Evolutionary conservation across 1,140 invertebrate genomes (phyloP).

Genomic region (Medauroidea extradentata): DNA sequence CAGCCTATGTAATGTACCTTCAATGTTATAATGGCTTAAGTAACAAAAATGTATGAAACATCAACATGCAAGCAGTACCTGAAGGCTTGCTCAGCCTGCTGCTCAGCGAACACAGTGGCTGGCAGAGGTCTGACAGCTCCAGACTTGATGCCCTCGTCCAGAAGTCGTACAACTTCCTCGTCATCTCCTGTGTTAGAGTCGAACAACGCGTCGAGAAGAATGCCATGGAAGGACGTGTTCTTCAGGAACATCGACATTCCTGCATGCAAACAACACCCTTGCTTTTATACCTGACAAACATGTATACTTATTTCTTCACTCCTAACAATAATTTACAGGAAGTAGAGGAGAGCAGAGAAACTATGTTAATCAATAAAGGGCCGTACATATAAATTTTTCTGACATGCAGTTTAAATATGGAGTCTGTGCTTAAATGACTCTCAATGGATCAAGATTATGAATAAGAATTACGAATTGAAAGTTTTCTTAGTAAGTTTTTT

Average conservation of each 20-base stretch:
- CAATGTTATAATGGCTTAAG: too few relatives aligned
- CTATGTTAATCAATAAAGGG: neutral
- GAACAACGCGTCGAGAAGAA: constrained; percentile 88
- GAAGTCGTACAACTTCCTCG: constrained; percentile 63
- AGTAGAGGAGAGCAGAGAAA: neutral
- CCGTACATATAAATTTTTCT: too few relatives aligned
- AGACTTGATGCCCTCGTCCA: constrained; percentile 74
- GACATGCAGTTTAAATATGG: too few relatives aligned
- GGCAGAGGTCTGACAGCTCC: constrained; percentile 84
- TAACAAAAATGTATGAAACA: too few relatives aligned
- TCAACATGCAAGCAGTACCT: too few relatives aligned
- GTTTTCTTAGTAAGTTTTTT: too few relatives aligned
- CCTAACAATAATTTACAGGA: neutral
- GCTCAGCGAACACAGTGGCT: constrained; percentile 72
- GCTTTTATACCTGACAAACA: too few relatives aligned
- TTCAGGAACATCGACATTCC: constrained; percentile 95
- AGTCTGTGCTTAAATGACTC: too few relatives aligned
- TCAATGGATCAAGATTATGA: too few relatives aligned
- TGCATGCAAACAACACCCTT: constrained; percentile 11
- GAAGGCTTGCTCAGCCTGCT: constrained; percentile 89
- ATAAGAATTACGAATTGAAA: too few relatives aligned
- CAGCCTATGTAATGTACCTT: too few relatives aligned
- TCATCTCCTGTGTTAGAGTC: constrained; percentile 65
- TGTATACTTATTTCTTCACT: too few relatives aligned
- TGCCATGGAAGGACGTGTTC: constrained; percentile 95